A percentile compares a stretch with the other conserved stretches of the same genome.
Evolutionary conservation across 23 tunicate species (phyloP).

Genomic region (Styela plicata): DNA sequence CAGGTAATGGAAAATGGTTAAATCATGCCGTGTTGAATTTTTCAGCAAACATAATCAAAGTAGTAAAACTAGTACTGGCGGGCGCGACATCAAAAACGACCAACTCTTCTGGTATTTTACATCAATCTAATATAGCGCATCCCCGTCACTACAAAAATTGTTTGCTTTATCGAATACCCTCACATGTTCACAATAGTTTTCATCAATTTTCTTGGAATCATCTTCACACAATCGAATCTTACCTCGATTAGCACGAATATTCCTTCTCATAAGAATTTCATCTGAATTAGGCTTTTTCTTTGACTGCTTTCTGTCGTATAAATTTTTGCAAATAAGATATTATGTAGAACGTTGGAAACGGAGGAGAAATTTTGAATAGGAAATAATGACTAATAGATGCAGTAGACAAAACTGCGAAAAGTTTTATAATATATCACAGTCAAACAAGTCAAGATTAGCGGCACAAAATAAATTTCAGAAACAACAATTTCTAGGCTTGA

Average conservation of each 20-base stretch:
- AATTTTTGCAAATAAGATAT: too few relatives aligned
- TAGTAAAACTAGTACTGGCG: background rate
- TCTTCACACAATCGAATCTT: too few relatives aligned
- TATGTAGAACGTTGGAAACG: too few relatives aligned
- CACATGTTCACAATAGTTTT: too few relatives aligned
- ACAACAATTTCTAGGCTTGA: too few relatives aligned
- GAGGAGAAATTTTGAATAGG: too few relatives aligned
- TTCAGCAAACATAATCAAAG: too few relatives aligned
- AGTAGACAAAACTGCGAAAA: too few relatives aligned
- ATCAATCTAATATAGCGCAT: background rate
- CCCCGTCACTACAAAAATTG: background rate
- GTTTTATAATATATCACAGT: background rate
- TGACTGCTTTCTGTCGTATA: background rate
- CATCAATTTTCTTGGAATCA: too few relatives aligned
- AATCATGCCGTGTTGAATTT: too few relatives aligned
- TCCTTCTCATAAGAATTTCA: background rate
- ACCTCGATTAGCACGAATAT: background rate
- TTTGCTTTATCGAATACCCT: background rate
- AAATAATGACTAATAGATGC: background rate
- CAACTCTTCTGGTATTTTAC: too few relatives aligned
- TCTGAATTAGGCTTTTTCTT: background rate
- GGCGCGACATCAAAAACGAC: background rate
- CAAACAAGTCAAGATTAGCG: background rate
- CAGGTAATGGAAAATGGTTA: too few relatives aligned
- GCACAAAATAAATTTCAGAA: background rate